Base-by-base conservation (phyloP, 2,113 vertebrate species). In the Platycercus adscitus region DNA sequence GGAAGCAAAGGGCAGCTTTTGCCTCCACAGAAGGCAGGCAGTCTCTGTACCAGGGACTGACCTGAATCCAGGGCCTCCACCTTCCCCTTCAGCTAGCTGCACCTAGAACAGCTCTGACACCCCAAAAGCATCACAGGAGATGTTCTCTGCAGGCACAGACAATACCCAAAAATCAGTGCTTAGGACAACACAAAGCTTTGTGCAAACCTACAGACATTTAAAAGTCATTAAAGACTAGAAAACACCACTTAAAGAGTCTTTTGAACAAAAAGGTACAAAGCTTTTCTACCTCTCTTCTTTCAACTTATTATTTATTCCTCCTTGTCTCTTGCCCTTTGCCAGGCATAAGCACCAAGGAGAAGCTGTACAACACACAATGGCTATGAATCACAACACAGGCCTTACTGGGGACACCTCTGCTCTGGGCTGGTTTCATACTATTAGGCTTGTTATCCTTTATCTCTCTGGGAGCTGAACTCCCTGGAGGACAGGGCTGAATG, bases 351-450 rank as follows among this genome's bases (percentile, higher is more conserved):
- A 87, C 35, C 26, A 70, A 47, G 11, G 7, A 52, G 25, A 68
- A 81, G 31, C 24, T 55, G 43, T 20, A 35, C 15, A 35, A 64
- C 10, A 43, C 29, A 21, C n/a, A 73, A 4, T 1, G 1, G 37
- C 43, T 47, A 26, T 0, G 0, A 53, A 52, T 33, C 28, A 39
- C 37, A 66, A 49, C 18, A n/a, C 24, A 28, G 35, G 50, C 7
- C 46, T 75, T 71, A 60, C 5, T 25, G 29, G 77, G 64, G 69
- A 66, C 58, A 43, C 10, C 16, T 56, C 49, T 70, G n/a, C 61
- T 64, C 69, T 58, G 39, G 43, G n/a, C 39, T 56, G 44, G 11
- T 44, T 89, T 75, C 25, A n/a, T 4, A 2, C n/a, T 10, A 13
- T n/a, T 17, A 39, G 43, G 16, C 33, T 46, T 28, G 35, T 24